Evolutionary conservation across 2,888 invertebrate species (phyloP).

Genomic region (Loripinus fragilis): DNA sequence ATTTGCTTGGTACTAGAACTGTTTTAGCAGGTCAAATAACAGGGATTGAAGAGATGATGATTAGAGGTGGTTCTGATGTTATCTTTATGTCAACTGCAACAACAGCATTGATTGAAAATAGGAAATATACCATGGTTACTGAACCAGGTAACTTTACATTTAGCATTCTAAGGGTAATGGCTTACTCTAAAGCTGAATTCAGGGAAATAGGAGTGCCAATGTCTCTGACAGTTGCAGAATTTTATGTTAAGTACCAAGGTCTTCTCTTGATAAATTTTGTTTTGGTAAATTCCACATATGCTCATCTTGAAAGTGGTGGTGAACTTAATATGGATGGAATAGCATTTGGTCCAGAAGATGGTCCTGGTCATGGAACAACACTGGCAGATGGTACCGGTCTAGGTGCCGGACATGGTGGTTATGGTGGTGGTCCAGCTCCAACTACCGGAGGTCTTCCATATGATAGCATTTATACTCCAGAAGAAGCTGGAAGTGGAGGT

Average conservation of each 20-base stretch:
- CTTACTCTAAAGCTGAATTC: constrained; percentile 67
- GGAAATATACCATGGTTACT: constrained; percentile 68
- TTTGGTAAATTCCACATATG: constrained; percentile 63
- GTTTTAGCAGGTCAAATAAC: constrained; percentile 71
- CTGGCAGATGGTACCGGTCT: constrained; percentile 49
- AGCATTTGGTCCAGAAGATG: constrained; percentile 63
- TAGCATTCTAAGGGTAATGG: constrained; percentile 62
- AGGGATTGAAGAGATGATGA: constrained; percentile 64
- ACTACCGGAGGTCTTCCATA: constrained; percentile 67
- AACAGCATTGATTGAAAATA: constrained; percentile 71
- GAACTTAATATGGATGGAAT: constrained; percentile 68
- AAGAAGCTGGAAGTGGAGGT: constrained; percentile 69
- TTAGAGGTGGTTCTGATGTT: constrained; percentile 67
- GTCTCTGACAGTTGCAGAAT: constrained; percentile 58
- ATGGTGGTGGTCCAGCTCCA: constrained; percentile 68
- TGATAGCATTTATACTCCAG: constrained; percentile 67
- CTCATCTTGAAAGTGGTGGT: constrained; percentile 70
- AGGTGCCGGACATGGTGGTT: constrained; percentile 73
- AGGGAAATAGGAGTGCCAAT: constrained; percentile 60
- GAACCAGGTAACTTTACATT: constrained; percentile 71
- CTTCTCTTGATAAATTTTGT: constrained; percentile 69
- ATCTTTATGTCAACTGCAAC: constrained; percentile 68
- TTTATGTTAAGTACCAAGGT: constrained; percentile 72
- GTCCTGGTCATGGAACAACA: constrained; percentile 65
- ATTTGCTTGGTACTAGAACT: constrained; percentile 70